Conservation (phyloP, 2,113 vertebrate genomes). For the Caretta caretta region DNA sequence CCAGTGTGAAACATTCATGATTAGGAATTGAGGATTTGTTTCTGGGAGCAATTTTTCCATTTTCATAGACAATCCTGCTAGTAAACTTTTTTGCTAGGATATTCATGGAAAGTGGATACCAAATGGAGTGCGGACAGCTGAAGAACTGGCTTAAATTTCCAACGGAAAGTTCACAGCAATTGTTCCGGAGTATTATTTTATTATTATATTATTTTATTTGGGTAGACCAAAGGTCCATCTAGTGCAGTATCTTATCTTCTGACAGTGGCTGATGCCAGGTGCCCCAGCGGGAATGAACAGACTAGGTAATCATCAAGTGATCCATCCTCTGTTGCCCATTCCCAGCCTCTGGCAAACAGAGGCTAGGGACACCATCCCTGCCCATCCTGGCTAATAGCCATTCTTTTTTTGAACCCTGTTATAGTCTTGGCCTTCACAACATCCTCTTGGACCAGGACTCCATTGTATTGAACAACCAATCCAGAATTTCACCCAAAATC, state of each 20-base stretch:
- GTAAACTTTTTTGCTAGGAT: background rate
- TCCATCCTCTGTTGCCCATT: no score
- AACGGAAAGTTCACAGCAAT: background rate
- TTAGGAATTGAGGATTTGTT: background rate
- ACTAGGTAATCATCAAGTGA: no score
- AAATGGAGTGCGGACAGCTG: accelerated
- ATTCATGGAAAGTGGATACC: accelerated
- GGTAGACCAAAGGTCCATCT: no score
- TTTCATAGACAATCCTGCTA: background rate
- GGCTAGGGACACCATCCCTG: no score
- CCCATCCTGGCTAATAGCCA: no score
- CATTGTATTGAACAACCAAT: background rate
- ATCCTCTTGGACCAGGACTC: background rate
- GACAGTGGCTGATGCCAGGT: no score
- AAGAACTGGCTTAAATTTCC: background rate
- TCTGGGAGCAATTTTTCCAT: background rate
- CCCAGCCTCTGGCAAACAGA: no score
- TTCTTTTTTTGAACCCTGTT: no score
- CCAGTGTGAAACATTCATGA: background rate
- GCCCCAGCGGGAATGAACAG: no score
- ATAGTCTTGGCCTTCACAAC: no score
- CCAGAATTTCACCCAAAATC: background rate
- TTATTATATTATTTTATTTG: no score
- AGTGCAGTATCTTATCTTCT: no score
- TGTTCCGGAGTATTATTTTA: background rate